Evolutionary conservation across 2,797 vertebrate species (phyloP).

Genomic region (Phalloptychus januarius): DNA sequence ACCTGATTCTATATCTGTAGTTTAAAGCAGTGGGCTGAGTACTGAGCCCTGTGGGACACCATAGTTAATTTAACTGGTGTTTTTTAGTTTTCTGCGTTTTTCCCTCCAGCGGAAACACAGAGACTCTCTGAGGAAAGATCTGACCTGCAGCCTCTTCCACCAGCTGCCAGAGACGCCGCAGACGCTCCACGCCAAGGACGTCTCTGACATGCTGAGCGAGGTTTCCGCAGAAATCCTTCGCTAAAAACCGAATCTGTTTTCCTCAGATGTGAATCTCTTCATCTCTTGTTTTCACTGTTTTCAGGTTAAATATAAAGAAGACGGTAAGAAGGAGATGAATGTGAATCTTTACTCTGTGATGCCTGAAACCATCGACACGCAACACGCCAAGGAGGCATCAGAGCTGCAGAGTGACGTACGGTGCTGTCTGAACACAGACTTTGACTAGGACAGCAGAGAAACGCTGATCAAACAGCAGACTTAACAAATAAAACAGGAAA

Average conservation of each 20-base stretch:
- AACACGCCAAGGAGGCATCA: constrained; percentile 57
- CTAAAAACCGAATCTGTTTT: background rate
- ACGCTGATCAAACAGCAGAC: background rate
- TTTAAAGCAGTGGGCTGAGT: background rate
- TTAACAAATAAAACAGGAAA: too few relatives aligned
- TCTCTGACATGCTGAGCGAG: constrained; percentile 85
- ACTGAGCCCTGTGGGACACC: constrained; percentile 5
- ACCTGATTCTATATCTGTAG: background rate
- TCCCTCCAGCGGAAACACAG: constrained; percentile 59
- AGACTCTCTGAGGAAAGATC: constrained; percentile 33
- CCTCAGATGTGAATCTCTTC: background rate
- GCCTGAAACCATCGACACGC: constrained; percentile 66
- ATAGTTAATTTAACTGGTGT: rapidly evolving
- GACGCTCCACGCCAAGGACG: constrained; percentile 85
- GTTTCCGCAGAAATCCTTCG: constrained; percentile 51
- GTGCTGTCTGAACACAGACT: background rate
- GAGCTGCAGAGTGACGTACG: constrained; percentile 69
- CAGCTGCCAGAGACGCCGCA: constrained; percentile 87
- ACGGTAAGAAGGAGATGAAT: constrained; percentile 76
- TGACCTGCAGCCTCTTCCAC: constrained; percentile 76
- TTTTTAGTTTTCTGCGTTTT: background rate
- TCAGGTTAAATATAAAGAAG: constrained; percentile 89
- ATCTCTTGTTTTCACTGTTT: constrained; percentile 37
- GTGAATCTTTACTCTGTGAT: constrained; percentile 67
- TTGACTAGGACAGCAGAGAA: background rate